Evolutionary conservation across 2,888 invertebrate genomes (phyloP), one percentile per base, ranked within the genome.

Genomic region (Cosmopolites sordidus): DNA sequence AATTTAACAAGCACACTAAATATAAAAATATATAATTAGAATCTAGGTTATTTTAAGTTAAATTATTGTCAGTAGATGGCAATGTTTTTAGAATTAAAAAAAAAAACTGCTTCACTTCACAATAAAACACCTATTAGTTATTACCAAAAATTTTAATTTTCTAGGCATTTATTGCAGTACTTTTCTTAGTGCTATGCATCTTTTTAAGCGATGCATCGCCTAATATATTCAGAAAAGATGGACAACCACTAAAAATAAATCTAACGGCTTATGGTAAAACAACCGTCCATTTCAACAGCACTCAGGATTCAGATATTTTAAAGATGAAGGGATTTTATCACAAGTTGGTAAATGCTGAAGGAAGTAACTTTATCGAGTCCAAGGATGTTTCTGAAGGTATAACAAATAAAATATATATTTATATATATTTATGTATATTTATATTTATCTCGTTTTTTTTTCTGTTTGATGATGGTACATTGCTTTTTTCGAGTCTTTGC

Each of bases 211-310:
- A 55, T 39, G 29, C 16, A 8, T 41, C 48, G 8, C 48, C 33
- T 11, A 47, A 51, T 38, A 16, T 45, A 16, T 41, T 30, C 6
- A 40, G 29, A 16, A 47, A 41, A 8, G 48, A 56, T 29, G 61
- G 67, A 11, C 62, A 70, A 6, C 62, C 68, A 27, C 52, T 71
- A 6, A 62, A 64, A 48, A 51, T 77, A n/a, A 61, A 64, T 22
- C 64, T 78, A n/a, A 62, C 64, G 14, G 50, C 54, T 5, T 73
- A 73, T 50, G 69, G 67, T 11, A 59, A 62, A 43, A 66, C 67
- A 1, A 55, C 53, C 1, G 70, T 72, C 14, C 68, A 69, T 46
- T 74, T 69, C 55, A 64, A 60, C 48, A 53, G 60, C 30, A 44
- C 56, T 2, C 39, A 15, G n/a, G 33, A 30, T 38, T 56, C 48